phyloP scores from a whole-genome alignment of 2,113 vertebrate species.

The Phalacrocorax carbo region DNA sequence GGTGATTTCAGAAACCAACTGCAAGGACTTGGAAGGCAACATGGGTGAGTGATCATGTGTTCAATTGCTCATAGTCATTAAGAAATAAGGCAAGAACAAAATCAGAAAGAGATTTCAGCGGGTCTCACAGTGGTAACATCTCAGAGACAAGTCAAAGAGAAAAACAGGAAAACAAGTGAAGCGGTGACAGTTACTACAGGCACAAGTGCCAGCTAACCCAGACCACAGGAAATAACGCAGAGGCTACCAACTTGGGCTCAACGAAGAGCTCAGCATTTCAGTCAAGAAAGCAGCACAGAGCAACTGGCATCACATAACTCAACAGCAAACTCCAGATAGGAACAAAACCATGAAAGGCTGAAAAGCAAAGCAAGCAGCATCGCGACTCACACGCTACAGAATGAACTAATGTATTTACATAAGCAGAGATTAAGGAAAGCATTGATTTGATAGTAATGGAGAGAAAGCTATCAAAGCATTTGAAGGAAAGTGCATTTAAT shows the following conservation, averaged over 20 bases:
- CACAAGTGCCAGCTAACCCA: not conserved
- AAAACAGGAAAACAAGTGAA: not conserved
- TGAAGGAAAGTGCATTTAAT: constrained; percentile 6
- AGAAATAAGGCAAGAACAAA: not conserved
- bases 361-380: not conserved
- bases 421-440: not conserved
- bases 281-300: not conserved
- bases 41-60: not conserved
- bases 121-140: not conserved
- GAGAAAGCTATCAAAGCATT: not conserved
- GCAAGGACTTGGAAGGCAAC: not conserved
- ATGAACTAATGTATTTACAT: not conserved
- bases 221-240: not conserved
- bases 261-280: not conserved
- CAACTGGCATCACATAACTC: not conserved
- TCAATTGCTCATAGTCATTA: not conserved
- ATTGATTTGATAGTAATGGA: not conserved
- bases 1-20: constrained; percentile 42
- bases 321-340: not conserved
- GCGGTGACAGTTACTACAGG: not conserved
- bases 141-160: not conserved
- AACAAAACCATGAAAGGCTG: not conserved
- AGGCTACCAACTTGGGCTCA: not conserved
- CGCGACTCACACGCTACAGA: not conserved
- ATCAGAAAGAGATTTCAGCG: not conserved